Evolutionary conservation across 2,888 invertebrate species (phyloP).

Genomic region (Cremastinae sp.): DNA sequence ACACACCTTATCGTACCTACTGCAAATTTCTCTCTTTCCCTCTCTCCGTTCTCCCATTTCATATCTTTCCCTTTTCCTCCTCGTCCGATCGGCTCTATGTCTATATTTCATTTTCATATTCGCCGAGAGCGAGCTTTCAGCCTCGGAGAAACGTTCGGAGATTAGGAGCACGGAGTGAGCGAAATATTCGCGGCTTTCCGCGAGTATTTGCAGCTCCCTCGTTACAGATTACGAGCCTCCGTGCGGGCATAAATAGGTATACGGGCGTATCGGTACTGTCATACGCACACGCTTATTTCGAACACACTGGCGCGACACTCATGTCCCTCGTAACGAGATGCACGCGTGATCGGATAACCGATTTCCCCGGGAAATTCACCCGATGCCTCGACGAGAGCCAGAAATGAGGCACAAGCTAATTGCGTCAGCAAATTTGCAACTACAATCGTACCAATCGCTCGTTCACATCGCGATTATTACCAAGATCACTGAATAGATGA

Average conservation of each 20-base stretch:
- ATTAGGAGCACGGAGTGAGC: conserved; percentile 61
- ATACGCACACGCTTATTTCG: neutral
- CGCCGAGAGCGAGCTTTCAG: conserved; percentile 20
- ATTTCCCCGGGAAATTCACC: conserved; percentile 46
- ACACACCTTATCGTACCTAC: conserved; percentile 59
- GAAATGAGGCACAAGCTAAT: conserved; percentile 14
- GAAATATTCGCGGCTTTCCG: conserved; percentile 57
- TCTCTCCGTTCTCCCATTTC: neutral
- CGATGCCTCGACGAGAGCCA: conserved; percentile 23
- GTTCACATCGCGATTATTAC: conserved; percentile 10
- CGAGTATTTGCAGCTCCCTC: conserved; percentile 29
- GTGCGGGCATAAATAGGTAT: neutral
- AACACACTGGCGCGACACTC: conserved; percentile 6
- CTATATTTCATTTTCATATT: conserved; percentile 17
- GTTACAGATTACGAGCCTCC: conserved; percentile 18
- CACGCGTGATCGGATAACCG: conserved; percentile 53
- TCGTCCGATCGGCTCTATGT: conserved; percentile 7
- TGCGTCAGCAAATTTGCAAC: conserved; percentile 17
- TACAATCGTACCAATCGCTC: conserved; percentile 16
- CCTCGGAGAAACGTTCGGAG: conserved; percentile 54
- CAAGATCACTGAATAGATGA: neutral
- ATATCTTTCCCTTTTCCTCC: neutral
- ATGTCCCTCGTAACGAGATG: conserved; percentile 40
- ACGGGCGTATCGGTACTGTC: neutral
- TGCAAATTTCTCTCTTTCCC: neutral